Percentiles rank a stretch among this genome's conserved stretches.
These are phyloP conservation scores for Nymphalis io DNA, from an alignment of 1,140 invertebrate species.

Conservation along the genomic window DNA sequence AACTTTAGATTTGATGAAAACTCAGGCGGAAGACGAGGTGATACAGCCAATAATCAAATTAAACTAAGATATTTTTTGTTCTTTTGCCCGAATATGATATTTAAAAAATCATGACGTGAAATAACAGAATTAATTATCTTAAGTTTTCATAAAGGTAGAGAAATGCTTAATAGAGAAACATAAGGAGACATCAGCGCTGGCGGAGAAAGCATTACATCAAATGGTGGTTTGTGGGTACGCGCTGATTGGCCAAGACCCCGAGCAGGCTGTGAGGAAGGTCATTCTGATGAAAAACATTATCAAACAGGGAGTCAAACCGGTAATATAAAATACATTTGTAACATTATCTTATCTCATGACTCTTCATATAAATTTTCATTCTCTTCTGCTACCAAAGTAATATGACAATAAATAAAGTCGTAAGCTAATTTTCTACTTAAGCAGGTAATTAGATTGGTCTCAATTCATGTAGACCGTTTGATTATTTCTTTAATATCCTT, in stretches of 20 bases:
- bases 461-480: neutral
- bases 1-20: conserved; percentile 50
- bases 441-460: neutral
- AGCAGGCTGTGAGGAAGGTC: conserved; percentile 58
- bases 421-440: neutral
- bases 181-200: conserved; percentile 56
- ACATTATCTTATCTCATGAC: no score
- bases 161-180: conserved; percentile 51
- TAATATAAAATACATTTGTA: conserved; percentile 25
- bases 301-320: conserved; percentile 54
- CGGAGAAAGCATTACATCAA: conserved; percentile 70
- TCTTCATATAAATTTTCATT: no score
- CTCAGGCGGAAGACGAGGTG: conserved; percentile 52
- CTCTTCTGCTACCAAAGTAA: no score
- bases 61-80: no score
- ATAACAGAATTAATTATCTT: no score
- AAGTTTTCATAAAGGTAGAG: conserved; percentile 45
- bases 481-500: conserved; percentile 1
- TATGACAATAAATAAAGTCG: neutral
- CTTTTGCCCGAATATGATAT: no score
- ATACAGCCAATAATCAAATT: neutral
- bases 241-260: conserved; percentile 67
- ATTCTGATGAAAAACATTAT: conserved; percentile 62
- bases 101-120: no score
- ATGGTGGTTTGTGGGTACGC: conserved; percentile 75